A percentile compares a stretch with the other conserved stretches of the same genome.
phyloP scores from a whole-genome alignment of 2,888 invertebrate genomes.

The Protonemura montana region DNA sequence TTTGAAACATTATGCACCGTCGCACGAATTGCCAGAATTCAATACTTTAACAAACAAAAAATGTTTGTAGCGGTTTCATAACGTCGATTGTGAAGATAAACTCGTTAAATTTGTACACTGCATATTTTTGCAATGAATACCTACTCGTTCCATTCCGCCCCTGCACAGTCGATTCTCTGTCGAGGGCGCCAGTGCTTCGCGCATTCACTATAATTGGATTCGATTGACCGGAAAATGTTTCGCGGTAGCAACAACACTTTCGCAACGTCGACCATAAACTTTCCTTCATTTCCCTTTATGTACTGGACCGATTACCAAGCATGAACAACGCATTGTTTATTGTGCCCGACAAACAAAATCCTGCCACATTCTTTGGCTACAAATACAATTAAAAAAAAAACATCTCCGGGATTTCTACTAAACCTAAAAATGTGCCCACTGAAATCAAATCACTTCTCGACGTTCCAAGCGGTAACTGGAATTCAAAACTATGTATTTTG shows the following conservation, averaged over 20 bases:
- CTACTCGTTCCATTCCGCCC: too few species aligned
- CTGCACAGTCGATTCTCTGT: not conserved
- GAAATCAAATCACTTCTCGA: too few species aligned
- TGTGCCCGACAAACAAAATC: not conserved
- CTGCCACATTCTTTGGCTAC: not conserved
- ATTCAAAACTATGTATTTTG: too few species aligned
- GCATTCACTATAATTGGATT: not conserved
- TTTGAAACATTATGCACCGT: not conserved
- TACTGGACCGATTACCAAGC: too few species aligned
- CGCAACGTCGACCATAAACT: not conserved
- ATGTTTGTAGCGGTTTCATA: not conserved
- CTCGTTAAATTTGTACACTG: not conserved
- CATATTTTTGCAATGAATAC: too few species aligned
- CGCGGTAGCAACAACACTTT: not conserved
- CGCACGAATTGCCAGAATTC: not conserved
- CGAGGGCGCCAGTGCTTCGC: not conserved
- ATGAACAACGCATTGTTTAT: not conserved
- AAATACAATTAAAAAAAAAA: not conserved
- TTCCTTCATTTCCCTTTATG: not conserved
- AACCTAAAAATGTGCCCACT: not conserved
- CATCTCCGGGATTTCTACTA: not conserved
- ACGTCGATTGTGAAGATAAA: not conserved
- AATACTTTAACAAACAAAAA: not conserved
- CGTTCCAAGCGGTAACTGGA: too few species aligned
- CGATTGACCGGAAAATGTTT: not conserved